Conservation (phyloP, 2,797 vertebrate genomes). For the Sebastolobus altivelis region DNA sequence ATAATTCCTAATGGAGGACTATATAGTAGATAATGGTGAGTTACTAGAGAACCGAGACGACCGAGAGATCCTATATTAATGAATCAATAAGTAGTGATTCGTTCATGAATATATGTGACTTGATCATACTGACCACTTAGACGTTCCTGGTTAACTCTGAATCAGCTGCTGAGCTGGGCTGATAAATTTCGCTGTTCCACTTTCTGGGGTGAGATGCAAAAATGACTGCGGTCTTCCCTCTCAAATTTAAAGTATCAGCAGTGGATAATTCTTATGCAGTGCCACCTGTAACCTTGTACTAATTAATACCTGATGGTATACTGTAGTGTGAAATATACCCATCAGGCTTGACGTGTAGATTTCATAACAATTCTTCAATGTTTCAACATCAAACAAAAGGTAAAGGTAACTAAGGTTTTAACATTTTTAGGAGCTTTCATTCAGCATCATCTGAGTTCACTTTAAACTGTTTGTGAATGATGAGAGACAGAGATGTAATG, state of each 20-base stretch:
- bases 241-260: background rate
- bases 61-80: too few species aligned
- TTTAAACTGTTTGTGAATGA: conserved; percentile 45
- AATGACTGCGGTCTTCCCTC: background rate
- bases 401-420: conserved; percentile 15
- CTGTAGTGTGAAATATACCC: background rate
- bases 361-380: background rate
- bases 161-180: too few species aligned
- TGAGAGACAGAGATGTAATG: conserved; percentile 59
- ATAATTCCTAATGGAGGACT: too few species aligned
- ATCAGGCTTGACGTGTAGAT: background rate
- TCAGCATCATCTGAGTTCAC: conserved; percentile 17
- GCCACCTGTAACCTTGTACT: conserved; percentile 1
- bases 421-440: conserved; percentile 8
- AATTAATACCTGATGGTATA: background rate
- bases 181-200: background rate
- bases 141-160: too few species aligned
- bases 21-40: too few species aligned
- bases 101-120: too few species aligned
- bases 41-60: rapidly evolving
- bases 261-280: background rate
- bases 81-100: too few species aligned
- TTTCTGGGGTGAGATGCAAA: background rate
- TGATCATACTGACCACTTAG: too few species aligned
- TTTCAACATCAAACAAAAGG: background rate